These are phyloP conservation scores for Musca domestica DNA, from an alignment of 1,140 invertebrate species.

Conservation along the genomic window DNA sequence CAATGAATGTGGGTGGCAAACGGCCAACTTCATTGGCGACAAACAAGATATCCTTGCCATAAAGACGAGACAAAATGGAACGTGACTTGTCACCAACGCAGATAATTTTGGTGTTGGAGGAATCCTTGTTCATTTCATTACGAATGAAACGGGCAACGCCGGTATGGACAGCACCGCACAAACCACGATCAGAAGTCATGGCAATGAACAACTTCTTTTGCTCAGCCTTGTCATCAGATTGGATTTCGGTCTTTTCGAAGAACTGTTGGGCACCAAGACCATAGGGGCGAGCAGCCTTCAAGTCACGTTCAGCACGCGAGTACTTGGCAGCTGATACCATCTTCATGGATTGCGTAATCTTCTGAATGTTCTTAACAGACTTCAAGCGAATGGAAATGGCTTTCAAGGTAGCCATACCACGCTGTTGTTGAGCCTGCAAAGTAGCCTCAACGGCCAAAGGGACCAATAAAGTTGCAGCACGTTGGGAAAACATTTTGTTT, in stretches of 20 bases:
- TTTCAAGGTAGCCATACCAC: constrained; percentile 96
- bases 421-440: constrained; percentile 62
- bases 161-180: constrained; percentile 96
- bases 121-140: constrained; percentile 60
- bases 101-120: constrained; percentile 80
- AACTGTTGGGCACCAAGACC: constrained; percentile 86
- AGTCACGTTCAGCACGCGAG: constrained; percentile 83
- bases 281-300: constrained; percentile 86
- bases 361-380: constrained; percentile 99
- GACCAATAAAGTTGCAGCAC: constrained; percentile 44
- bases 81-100: constrained; percentile 95
- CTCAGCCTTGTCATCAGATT: constrained; percentile 61
- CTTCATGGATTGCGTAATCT: constrained; percentile 99
- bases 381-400: constrained; percentile 92
- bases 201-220: constrained; percentile 83
- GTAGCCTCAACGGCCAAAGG: constrained; percentile 49
- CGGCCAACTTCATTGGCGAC: constrained; percentile 85
- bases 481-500: constrained; percentile 49
- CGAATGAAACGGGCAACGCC: constrained; percentile 83
- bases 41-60: constrained; percentile 81
- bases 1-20: constrained; percentile 87
- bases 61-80: constrained; percentile 77
- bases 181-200: constrained; percentile 94
- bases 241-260: constrained; percentile 82
- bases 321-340: constrained; percentile 94